Conservation (phyloP, 2,113 vertebrate species). For the Phrynosoma blainvillii region DNA sequence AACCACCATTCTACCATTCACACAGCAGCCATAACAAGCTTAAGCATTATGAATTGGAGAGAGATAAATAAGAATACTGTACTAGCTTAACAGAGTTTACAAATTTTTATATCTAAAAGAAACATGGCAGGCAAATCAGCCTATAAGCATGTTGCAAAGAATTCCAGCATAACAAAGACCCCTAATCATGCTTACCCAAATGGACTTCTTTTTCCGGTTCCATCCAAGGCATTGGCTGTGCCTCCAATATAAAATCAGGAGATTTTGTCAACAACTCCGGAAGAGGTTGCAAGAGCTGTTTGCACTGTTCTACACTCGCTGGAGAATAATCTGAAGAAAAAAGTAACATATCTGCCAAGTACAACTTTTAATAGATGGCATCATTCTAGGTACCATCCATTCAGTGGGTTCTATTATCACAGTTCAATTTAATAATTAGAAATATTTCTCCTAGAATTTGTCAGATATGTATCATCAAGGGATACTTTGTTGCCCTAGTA, state of each 20-base stretch:
- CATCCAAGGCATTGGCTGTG: conserved; percentile 71
- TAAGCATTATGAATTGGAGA: background rate
- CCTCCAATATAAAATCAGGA: conserved; percentile 66
- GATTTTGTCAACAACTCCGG: conserved; percentile 58
- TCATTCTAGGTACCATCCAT: background rate
- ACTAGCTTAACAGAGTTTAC: too few species aligned
- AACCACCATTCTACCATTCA: background rate
- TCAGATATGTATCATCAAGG: background rate
- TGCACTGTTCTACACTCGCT: conserved; percentile 64
- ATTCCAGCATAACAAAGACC: too few species aligned
- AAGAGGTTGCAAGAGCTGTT: conserved; percentile 70
- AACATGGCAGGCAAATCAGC: background rate
- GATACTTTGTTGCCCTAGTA: background rate
- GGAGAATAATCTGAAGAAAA: conserved; percentile 46
- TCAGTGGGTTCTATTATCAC: background rate
- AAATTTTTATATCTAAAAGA: background rate
- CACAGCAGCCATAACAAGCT: background rate
- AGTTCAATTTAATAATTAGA: background rate
- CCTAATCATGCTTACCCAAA: conserved; percentile 67
- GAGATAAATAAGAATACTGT: background rate
- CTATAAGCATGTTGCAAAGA: background rate
- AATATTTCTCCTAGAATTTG: background rate
- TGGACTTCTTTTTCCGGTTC: conserved; percentile 65
- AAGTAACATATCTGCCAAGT: background rate
- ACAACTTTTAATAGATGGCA: background rate